These are phyloP conservation scores for Anolis carolinensis DNA, from an alignment of 2,113 vertebrate genomes.

Conservation along the genomic window DNA sequence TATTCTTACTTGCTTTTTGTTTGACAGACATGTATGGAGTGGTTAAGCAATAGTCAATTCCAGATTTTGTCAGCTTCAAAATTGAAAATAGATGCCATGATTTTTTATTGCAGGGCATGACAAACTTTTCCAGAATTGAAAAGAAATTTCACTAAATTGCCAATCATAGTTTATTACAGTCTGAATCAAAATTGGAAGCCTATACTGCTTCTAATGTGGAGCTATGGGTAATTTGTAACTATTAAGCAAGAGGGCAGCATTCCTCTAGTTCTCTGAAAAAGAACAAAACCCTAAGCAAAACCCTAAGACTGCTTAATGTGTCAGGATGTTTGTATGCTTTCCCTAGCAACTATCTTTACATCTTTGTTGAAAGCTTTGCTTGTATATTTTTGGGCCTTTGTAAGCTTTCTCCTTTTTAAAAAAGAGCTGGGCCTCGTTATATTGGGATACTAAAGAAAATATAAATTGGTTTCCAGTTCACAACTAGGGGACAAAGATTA, in stretches of 20 bases:
- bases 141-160: background rate
- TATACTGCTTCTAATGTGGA: background rate
- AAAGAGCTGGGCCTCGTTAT: background rate
- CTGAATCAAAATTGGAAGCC: background rate
- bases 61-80: background rate
- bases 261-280: background rate
- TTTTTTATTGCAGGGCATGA: background rate
- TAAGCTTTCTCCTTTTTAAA: background rate
- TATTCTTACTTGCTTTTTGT: background rate
- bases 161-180: background rate
- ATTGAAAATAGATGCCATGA: background rate
- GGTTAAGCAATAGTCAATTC: background rate
- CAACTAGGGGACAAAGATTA: constrained; percentile 67
- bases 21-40: background rate
- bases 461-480: constrained; percentile 62
- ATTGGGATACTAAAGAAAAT: constrained; percentile 35
- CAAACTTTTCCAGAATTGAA: background rate
- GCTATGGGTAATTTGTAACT: background rate
- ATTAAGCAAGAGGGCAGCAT: background rate
- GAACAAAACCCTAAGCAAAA: background rate
- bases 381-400: background rate
- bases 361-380: background rate
- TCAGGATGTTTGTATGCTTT: background rate
- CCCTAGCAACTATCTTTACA: background rate
- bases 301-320: background rate